Conservation (phyloP, 2,888 invertebrate genomes). For the Pyrrhosoma nymphula region DNA sequence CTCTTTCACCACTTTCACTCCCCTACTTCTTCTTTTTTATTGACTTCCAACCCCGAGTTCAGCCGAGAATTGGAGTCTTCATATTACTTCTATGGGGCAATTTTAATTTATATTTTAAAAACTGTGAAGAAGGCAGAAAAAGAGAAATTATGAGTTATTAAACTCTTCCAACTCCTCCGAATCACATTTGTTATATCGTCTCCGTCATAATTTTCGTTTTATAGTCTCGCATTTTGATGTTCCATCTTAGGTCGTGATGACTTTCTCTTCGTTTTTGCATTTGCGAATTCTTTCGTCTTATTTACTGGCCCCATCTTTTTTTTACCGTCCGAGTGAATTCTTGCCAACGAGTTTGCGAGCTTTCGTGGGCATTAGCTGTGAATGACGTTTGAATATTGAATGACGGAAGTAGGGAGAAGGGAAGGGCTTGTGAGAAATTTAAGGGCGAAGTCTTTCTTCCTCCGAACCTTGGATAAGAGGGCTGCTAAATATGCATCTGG, state of each 20-base stretch:
- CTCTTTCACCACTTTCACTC: background rate
- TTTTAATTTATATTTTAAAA: too few species aligned
- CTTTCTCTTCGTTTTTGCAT: background rate
- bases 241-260: background rate
- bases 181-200: too few species aligned
- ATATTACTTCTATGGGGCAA: too few species aligned
- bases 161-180: too few species aligned
- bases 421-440: too few species aligned
- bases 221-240: background rate
- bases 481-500: background rate
- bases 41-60: background rate
- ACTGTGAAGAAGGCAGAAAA: too few species aligned
- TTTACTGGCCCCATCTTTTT: background rate
- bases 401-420: background rate
- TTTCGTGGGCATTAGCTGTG: background rate
- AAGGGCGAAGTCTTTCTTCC: background rate
- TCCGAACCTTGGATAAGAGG: background rate
- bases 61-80: too few species aligned
- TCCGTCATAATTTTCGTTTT: too few species aligned
- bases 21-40: background rate
- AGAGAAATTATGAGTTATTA: too few species aligned
- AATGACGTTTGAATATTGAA: background rate
- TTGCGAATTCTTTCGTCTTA: background rate
- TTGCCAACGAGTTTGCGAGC: background rate
- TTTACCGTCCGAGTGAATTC: background rate